A percentile compares a stretch with the other conserved stretches of the same genome.
Conservation (phyloP, 2,888 invertebrate genomes). For the Spilosoma lubricipeda region DNA sequence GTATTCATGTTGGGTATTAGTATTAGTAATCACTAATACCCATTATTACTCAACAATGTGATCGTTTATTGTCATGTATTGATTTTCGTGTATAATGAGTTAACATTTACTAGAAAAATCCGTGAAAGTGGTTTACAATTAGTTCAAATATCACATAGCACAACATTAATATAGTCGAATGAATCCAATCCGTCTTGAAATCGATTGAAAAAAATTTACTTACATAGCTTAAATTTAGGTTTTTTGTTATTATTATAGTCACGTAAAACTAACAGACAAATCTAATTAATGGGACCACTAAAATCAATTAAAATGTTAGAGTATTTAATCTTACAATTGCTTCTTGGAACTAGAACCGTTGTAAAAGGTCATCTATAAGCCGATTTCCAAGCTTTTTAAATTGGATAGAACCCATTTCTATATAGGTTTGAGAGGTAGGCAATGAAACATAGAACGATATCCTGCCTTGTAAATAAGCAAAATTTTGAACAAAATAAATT, state of each 20-base stretch:
- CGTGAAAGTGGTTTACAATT: too few relatives aligned
- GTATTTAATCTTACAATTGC: not conserved
- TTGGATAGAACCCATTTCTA: not conserved
- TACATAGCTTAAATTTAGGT: too few relatives aligned
- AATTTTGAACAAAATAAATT: not conserved
- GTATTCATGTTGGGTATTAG: not conserved
- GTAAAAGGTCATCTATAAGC: not conserved
- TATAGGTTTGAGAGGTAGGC: not conserved
- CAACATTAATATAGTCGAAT: too few relatives aligned
- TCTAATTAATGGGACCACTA: too few relatives aligned
- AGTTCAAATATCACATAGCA: too few relatives aligned
- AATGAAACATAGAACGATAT: not conserved
- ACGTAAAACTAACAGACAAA: too few relatives aligned
- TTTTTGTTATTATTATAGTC: too few relatives aligned
- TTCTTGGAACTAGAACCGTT: not conserved
- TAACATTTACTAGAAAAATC: too few relatives aligned
- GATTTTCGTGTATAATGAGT: too few relatives aligned
- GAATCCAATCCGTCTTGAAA: too few relatives aligned
- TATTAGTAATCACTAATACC: not conserved
- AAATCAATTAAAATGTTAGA: too few relatives aligned
- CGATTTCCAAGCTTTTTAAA: not conserved
- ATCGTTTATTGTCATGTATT: conserved; percentile 46
- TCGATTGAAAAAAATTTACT: too few relatives aligned
- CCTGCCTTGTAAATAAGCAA: not conserved
- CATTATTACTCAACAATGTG: conserved; percentile 19